Conservation (phyloP, 2,888 invertebrate genomes). For the Blastobasis lacticolella region DNA sequence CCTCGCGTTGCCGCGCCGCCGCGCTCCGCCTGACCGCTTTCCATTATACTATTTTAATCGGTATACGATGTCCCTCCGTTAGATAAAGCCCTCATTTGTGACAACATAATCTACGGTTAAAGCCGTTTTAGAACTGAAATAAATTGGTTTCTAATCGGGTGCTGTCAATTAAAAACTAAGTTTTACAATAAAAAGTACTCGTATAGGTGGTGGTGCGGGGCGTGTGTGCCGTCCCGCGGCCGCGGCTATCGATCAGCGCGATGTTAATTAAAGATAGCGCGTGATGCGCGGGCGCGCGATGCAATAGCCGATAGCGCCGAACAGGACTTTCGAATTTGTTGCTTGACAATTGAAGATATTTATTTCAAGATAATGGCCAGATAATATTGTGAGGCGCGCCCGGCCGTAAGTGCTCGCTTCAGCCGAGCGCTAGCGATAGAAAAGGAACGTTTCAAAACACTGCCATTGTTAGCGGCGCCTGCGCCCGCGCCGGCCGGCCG, state of each 20-base stretch:
- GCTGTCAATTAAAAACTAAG: conserved; percentile 33
- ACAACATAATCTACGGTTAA: neutral
- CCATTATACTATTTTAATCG: neutral
- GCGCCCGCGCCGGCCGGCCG: neutral
- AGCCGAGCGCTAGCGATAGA: neutral
- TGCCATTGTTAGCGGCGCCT: neutral
- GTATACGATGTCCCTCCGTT: too few species aligned
- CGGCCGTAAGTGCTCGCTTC: neutral
- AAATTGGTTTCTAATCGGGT: conserved; percentile 24
- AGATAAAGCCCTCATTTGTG: neutral
- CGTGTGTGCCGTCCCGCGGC: conserved; percentile 2
- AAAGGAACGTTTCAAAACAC: neutral
- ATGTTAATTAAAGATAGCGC: conserved; percentile 53
- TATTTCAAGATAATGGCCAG: conserved; percentile 19
- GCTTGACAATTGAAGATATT: conserved; percentile 39
- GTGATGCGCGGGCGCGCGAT: conserved; percentile 14
- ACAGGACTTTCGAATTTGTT: conserved; percentile 48
- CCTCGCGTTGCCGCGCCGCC: neutral
- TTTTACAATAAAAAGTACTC: conserved; percentile 29
- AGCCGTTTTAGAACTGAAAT: neutral
- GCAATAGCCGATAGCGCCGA: conserved; percentile 29
- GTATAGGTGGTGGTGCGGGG: conserved; percentile 6
- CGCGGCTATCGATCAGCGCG: conserved; percentile 33
- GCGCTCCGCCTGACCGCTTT: neutral
- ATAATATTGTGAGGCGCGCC: conserved; percentile 21